These are phyloP conservation scores for Drosophila flavopinicola DNA, from an alignment of 2,888 invertebrate genomes.

Conservation along the genomic window DNA sequence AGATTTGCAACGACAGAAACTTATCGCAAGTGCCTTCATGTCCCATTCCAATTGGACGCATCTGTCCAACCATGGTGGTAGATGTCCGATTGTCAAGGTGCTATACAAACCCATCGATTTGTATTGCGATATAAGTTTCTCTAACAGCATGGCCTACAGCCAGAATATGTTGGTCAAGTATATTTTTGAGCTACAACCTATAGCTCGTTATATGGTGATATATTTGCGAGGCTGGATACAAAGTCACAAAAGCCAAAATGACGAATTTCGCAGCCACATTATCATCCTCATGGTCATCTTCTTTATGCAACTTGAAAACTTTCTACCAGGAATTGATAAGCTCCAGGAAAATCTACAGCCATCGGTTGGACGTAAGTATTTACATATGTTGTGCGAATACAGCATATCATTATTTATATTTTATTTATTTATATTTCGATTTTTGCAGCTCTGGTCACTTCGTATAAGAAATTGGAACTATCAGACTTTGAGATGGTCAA, in stretches of 20 bases:
- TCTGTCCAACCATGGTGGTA: rapidly evolving
- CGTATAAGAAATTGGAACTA: not conserved
- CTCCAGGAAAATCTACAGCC: not conserved
- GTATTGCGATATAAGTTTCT: conserved; percentile 27
- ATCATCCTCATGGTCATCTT: conserved; percentile 33
- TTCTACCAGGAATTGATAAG: conserved; percentile 13
- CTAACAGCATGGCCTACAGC: not conserved
- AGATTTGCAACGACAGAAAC: not conserved
- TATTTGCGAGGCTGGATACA: conserved; percentile 19
- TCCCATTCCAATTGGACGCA: not conserved
- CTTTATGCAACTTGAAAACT: conserved; percentile 16
- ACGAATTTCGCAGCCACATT: conserved; percentile 13
- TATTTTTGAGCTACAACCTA: conserved; percentile 35
- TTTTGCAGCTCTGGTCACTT: not conserved
- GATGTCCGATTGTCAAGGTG: conserved; percentile 11
- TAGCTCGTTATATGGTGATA: conserved; percentile 37
- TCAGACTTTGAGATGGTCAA: not conserved
- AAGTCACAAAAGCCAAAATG: rapidly evolving
- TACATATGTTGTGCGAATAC: no score
- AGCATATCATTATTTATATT: no score
- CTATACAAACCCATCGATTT: not conserved
- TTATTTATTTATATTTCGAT: not conserved
- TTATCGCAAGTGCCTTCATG: not conserved
- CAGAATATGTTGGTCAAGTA: conserved; percentile 31
- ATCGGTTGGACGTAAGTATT: conserved; percentile 18